Evolutionary conservation across 2,113 vertebrate species (phyloP).

Genomic region (Chionomys nivalis): DNA sequence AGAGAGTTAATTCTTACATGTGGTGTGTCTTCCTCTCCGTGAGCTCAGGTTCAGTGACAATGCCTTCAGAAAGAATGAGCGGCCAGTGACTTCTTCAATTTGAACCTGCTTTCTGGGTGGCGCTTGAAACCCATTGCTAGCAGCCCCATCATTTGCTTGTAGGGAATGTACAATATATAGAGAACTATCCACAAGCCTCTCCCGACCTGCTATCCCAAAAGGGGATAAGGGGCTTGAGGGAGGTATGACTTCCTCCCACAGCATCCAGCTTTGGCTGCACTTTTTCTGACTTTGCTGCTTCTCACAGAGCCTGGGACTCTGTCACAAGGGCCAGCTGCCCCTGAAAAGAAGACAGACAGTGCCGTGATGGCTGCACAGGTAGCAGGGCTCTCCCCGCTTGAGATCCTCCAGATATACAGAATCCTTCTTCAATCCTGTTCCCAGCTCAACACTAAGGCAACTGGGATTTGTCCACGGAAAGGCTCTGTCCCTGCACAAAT

Average conservation of each 20-base stretch:
- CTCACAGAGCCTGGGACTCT: not conserved
- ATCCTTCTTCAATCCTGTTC: not conserved
- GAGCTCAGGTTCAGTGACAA: not conserved
- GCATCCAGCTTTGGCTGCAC: not conserved
- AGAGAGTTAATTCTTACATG: not conserved
- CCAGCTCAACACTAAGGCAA: not conserved
- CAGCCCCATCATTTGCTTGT: not conserved
- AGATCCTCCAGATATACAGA: not conserved
- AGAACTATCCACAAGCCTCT: not conserved
- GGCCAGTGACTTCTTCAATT: not conserved
- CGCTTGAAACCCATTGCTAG: not conserved
- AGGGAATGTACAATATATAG: not conserved
- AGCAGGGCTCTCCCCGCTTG: not conserved
- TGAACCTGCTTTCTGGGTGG: slow-evolving; percentile 20
- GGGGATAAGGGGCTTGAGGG: not conserved
- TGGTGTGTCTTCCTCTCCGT: not conserved
- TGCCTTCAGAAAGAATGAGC: not conserved
- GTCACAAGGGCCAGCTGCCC: not conserved
- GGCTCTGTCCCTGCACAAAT: not conserved
- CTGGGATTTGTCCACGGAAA: not conserved
- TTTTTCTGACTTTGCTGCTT: not conserved
- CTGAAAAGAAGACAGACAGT: not conserved
- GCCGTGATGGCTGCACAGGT: not conserved
- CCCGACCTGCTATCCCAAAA: not conserved
- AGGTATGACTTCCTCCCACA: not conserved